Evolutionary conservation across 2,888 invertebrate species (phyloP).

Genomic region (Belgica antarctica): DNA sequence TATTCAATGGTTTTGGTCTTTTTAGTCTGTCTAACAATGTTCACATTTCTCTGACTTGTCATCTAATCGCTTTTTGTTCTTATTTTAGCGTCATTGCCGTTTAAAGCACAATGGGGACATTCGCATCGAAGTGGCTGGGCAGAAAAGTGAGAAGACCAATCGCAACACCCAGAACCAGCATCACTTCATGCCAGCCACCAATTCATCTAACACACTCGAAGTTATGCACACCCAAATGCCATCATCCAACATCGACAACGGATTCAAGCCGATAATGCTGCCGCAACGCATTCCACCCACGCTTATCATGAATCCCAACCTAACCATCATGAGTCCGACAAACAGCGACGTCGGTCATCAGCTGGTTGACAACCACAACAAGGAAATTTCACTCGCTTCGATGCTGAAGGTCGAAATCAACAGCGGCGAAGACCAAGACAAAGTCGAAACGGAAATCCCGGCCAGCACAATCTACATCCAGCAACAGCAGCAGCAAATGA

Average conservation of each 20-base stretch:
- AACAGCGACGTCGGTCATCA: neutral
- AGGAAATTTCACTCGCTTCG: constrained; percentile 39
- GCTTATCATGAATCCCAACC: constrained; percentile 13
- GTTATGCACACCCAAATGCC: constrained; percentile 47
- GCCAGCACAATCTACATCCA: constrained; percentile 7
- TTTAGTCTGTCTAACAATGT: constrained; percentile 13
- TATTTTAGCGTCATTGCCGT: constrained; percentile 70
- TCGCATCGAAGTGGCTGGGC: constrained; percentile 59
- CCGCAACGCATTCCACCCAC: constrained; percentile 19
- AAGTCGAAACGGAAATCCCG: constrained; percentile 28
- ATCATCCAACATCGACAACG: constrained; percentile 43
- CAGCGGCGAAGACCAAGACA: constrained; percentile 37
- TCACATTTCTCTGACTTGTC: constrained; percentile 1
- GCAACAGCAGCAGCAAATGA: constrained; percentile 11
- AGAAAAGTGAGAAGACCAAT: constrained; percentile 26
- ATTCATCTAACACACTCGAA: constrained; percentile 38
- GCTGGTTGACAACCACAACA: constrained; percentile 25
- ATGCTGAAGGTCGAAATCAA: constrained; percentile 41
- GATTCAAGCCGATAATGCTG: constrained; percentile 46
- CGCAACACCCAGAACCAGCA: constrained; percentile 45
- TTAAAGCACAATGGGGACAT: constrained; percentile 75
- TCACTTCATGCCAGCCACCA: constrained; percentile 44
- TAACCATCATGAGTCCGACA: constrained; percentile 13
- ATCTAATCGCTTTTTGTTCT: constrained; percentile 40
- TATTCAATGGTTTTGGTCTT: constrained; percentile 39